A percentile compares a stretch with the other conserved stretches of the same genome.
phyloP scores from a whole-genome alignment of 2,113 vertebrate species.

The Protomyctophum bolini region DNA sequence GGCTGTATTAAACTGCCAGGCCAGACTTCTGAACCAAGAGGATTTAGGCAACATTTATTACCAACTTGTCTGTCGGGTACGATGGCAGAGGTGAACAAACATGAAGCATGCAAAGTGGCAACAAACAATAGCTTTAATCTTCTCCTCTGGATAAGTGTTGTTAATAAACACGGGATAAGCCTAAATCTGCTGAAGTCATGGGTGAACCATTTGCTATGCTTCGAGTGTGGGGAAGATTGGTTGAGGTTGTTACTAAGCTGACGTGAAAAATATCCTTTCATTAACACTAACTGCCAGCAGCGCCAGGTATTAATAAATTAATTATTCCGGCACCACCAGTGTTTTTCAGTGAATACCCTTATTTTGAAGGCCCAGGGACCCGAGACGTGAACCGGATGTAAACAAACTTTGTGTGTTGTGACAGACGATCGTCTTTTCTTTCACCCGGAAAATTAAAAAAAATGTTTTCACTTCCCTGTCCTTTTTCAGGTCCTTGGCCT shows the following conservation, averaged over 20 bases:
- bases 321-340: too few species aligned
- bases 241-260: background rate
- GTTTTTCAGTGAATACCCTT: too few species aligned
- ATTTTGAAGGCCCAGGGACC: too few species aligned
- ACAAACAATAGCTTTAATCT: conserved; percentile 38
- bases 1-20: conserved; percentile 67
- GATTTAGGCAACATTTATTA: conserved; percentile 59
- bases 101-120: background rate
- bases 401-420: too few species aligned
- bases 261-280: too few species aligned
- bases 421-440: too few species aligned
- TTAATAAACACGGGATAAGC: background rate
- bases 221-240: background rate
- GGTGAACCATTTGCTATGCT: background rate
- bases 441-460: too few species aligned
- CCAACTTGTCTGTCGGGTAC: conserved; percentile 40
- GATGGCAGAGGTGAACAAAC: conserved; percentile 33
- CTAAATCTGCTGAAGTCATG: conserved; percentile 6
- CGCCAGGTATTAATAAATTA: too few species aligned
- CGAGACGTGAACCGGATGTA: too few species aligned
- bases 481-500: too few species aligned
- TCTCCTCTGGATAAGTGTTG: conserved; percentile 17
- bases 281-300: too few species aligned
- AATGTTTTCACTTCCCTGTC: too few species aligned
- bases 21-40: conserved; percentile 48